Percentiles rank a stretch among this genome's conserved stretches.
Conservation (phyloP, 2,113 vertebrate genomes). For the Alethe diademata region DNA sequence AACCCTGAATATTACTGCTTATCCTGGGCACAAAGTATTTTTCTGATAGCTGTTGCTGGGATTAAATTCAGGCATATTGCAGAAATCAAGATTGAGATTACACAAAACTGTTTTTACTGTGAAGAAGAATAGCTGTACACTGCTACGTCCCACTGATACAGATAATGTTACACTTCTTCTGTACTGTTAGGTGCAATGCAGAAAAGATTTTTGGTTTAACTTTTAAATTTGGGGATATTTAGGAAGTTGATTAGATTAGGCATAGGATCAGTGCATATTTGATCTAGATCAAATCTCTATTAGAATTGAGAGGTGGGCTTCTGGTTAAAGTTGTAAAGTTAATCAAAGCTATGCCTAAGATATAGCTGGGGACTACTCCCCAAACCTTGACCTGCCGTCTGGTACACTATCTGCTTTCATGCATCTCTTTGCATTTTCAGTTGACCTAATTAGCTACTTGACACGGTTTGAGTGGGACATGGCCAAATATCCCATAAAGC, state of each 20-base stretch:
- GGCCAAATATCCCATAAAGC: constrained; percentile 90
- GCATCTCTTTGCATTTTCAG: constrained; percentile 72
- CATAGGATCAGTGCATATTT: neutral
- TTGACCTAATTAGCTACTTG: constrained; percentile 86
- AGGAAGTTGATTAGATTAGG: neutral
- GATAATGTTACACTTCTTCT: neutral
- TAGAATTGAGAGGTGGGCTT: neutral
- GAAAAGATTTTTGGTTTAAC: neutral
- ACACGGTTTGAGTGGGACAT: constrained; percentile 96
- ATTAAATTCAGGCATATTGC: neutral
- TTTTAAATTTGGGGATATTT: neutral
- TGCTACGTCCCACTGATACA: neutral
- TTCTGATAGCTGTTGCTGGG: neutral
- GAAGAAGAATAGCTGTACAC: neutral
- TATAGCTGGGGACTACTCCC: neutral
- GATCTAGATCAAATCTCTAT: neutral
- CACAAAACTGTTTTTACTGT: neutral
- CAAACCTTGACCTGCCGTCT: neutral
- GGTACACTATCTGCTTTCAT: neutral
- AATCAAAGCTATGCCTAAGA: neutral
- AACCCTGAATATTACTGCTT: neutral
- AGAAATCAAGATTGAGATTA: neutral
- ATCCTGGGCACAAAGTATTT: neutral
- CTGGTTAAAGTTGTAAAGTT: neutral
- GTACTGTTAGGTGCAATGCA: neutral